Conservation (phyloP, 1,140 invertebrate species). For the Andricus grossulariae region DNA sequence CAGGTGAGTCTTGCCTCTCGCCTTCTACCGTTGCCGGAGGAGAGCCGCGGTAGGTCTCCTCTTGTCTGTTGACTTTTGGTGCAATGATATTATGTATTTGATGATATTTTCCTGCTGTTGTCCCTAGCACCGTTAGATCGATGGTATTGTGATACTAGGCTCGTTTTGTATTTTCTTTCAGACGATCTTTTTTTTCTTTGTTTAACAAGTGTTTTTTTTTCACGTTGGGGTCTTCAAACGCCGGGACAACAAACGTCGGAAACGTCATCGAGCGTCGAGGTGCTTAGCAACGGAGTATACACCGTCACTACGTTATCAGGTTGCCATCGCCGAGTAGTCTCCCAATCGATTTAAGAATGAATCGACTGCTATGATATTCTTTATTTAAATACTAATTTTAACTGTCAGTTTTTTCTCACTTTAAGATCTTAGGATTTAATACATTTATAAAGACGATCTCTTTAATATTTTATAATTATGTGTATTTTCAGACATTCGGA, state of each 20-base stretch:
- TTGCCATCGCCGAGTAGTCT: too few species aligned
- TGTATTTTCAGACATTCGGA: too few species aligned
- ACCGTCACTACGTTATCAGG: not conserved
- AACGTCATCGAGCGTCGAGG: not conserved
- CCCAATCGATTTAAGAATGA: too few species aligned
- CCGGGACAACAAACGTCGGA: not conserved
- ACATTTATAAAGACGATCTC: too few species aligned
- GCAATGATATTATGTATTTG: too few species aligned
- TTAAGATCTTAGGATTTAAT: too few species aligned
- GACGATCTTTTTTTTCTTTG: not conserved
- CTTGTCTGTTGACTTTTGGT: not conserved
- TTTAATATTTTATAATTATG: too few species aligned
- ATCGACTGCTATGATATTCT: too few species aligned
- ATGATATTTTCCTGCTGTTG: too few species aligned
- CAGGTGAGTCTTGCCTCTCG: constrained; percentile 63
- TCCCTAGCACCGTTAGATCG: too few species aligned
- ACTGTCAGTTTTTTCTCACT: too few species aligned
- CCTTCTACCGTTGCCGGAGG: not conserved
- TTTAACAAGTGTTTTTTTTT: not conserved
- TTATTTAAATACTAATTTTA: too few species aligned
- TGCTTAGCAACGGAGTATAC: not conserved
- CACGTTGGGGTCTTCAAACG: not conserved
- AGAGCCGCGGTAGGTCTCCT: not conserved
- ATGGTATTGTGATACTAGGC: not conserved
- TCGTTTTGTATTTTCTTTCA: not conserved